Evolutionary conservation across 2,113 vertebrate species (phyloP).

Genomic region (Vidua macroura): DNA sequence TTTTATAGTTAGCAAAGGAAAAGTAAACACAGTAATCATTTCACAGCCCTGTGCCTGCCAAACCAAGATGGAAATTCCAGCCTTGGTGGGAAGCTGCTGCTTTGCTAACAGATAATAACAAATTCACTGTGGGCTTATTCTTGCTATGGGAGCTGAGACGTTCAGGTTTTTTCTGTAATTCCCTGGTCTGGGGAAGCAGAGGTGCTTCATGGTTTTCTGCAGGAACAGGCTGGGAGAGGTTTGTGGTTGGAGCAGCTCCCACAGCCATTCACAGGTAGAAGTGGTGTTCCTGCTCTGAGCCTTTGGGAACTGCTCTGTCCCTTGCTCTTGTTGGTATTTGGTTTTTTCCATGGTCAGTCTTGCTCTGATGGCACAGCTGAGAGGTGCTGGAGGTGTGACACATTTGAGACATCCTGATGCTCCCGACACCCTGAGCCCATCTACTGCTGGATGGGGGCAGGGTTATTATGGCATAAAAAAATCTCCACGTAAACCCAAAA

Average conservation of each 20-base stretch:
- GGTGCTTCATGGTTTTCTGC: not conserved
- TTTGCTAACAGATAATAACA: slow-evolving; percentile 63
- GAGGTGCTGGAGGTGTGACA: not conserved
- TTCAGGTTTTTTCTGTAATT: not conserved
- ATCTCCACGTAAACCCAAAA: not conserved
- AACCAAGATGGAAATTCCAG: slow-evolving; percentile 70
- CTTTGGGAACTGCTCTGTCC: not conserved
- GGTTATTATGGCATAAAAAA: fast-evolving
- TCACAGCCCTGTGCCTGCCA: slow-evolving; percentile 61
- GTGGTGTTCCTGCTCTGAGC: not conserved
- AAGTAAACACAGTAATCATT: slow-evolving; percentile 72
- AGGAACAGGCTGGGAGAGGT: not conserved
- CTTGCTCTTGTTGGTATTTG: fast-evolving
- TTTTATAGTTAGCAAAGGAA: slow-evolving; percentile 71
- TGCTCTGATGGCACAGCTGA: not conserved
- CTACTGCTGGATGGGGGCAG: fast-evolving
- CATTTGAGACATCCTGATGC: fast-evolving
- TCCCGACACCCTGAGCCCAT: not conserved
- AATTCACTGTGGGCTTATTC: slow-evolving; percentile 31
- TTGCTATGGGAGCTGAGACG: not conserved
- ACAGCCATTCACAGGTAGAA: not conserved
- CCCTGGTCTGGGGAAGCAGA: not conserved
- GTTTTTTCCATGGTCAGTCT: not conserved
- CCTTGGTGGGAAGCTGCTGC: slow-evolving; percentile 65
- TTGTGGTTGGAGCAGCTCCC: not conserved